These are phyloP conservation scores for Battus philenor DNA, from an alignment of 1,140 invertebrate genomes.

Conservation along the genomic window DNA sequence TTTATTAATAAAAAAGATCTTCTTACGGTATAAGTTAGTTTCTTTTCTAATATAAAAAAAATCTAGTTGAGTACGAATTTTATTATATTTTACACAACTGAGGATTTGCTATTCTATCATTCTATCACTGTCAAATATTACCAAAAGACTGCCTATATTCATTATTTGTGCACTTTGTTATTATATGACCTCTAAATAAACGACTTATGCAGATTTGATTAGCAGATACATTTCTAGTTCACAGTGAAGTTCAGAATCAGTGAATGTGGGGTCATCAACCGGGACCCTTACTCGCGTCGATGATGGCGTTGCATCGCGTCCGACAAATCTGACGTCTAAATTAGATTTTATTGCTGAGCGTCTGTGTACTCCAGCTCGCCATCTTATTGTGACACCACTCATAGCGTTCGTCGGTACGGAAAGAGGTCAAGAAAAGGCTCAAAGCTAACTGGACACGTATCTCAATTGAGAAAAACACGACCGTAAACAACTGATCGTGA, in stretches of 20 bases:
- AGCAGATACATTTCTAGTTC: not conserved
- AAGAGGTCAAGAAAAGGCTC: conserved; percentile 25
- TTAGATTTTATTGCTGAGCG: conserved; percentile 73
- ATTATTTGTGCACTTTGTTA: too few relatives aligned
- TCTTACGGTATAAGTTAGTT: too few relatives aligned
- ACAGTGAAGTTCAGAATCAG: not conserved
- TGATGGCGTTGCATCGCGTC: conserved; percentile 45
- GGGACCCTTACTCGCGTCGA: conserved; percentile 32
- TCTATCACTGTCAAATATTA: too few relatives aligned
- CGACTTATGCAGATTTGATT: not conserved
- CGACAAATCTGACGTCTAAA: conserved; percentile 72
- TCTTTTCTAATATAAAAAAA: too few relatives aligned
- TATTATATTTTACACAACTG: too few relatives aligned
- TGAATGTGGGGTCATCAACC: conserved; percentile 56
- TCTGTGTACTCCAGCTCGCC: conserved; percentile 44
- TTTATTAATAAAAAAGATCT: too few relatives aligned
- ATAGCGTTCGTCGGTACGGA: conserved; percentile 4
- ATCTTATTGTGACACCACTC: conserved; percentile 30
- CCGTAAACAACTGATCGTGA: conserved; percentile 54
- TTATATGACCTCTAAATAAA: too few relatives aligned
- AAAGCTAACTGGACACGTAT: conserved; percentile 28
- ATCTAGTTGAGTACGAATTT: too few relatives aligned
- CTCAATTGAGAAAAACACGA: conserved; percentile 51
- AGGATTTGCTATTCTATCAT: too few relatives aligned
- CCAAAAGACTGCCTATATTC: too few relatives aligned